Conservation (phyloP, 2,113 vertebrate species). For the Hemicordylus capensis region DNA sequence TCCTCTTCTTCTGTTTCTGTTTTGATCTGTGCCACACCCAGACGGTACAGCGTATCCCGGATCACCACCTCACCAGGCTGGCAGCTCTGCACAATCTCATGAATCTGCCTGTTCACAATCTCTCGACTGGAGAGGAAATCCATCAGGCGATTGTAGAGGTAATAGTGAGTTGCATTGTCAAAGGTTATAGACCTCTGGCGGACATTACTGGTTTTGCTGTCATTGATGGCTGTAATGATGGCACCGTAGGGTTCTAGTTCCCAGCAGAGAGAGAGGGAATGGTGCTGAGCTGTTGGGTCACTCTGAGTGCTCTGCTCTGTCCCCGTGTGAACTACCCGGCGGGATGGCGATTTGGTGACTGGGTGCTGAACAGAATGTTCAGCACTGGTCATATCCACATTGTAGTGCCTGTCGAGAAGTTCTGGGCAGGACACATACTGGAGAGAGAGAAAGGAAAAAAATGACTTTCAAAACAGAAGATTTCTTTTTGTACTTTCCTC, state of each 20-base stretch:
- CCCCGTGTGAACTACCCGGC: slow-evolving; percentile 82
- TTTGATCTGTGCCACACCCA: slow-evolving; percentile 95
- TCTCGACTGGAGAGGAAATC: slow-evolving; percentile 95
- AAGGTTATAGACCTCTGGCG: slow-evolving; percentile 81
- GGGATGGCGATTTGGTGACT: slow-evolving; percentile 83
- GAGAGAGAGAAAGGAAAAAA: background rate
- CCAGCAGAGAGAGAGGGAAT: slow-evolving; percentile 83
- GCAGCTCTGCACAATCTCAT: slow-evolving; percentile 89
- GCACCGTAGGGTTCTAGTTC: slow-evolving; percentile 86
- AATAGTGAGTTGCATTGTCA: slow-evolving; percentile 93
- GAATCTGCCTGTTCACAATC: slow-evolving; percentile 92
- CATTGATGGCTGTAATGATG: slow-evolving; percentile 69
- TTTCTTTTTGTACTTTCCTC: background rate
- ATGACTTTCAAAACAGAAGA: background rate
- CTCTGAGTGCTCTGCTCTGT: slow-evolving; percentile 44
- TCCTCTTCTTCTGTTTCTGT: slow-evolving; percentile 80
- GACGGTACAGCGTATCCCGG: slow-evolving; percentile 90
- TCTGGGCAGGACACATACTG: slow-evolving; percentile 92
- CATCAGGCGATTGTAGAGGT: slow-evolving; percentile 94
- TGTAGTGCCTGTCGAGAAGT: slow-evolving; percentile 88
- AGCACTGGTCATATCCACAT: slow-evolving; percentile 77
- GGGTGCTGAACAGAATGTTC: slow-evolving; percentile 89
- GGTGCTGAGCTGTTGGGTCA: slow-evolving; percentile 75
- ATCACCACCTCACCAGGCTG: slow-evolving; percentile 96
- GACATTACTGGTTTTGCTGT: slow-evolving; percentile 68